phyloP scores from a whole-genome alignment of 1,140 invertebrate species.

The Drosophila mojavensis region DNA sequence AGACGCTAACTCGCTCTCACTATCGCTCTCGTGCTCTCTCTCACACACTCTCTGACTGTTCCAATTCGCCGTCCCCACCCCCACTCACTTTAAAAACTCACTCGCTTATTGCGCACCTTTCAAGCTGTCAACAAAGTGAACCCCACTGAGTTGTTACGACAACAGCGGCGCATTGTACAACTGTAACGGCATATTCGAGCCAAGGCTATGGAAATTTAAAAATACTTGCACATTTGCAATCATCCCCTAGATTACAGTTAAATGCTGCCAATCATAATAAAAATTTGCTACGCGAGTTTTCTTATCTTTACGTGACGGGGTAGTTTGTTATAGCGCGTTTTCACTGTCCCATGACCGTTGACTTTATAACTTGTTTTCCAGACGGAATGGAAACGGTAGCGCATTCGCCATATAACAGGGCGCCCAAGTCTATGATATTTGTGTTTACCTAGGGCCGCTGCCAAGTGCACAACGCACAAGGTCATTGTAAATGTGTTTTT shows the following conservation, averaged over 20 bases:
- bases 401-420: slow-evolving; percentile 39
- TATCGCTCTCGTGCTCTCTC: neutral
- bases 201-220: slow-evolving; percentile 41
- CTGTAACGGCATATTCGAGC: slow-evolving; percentile 11
- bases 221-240: slow-evolving; percentile 34
- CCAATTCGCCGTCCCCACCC: slow-evolving; percentile 20
- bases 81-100: slow-evolving; percentile 32
- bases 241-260: slow-evolving; percentile 31
- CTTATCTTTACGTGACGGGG: slow-evolving; percentile 1
- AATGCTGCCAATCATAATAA: slow-evolving; percentile 49
- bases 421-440: slow-evolving; percentile 40
- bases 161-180: slow-evolving; percentile 38
- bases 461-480: slow-evolving; percentile 67
- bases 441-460: slow-evolving; percentile 29
- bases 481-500: slow-evolving; percentile 68
- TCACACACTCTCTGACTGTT: slow-evolving; percentile 12
- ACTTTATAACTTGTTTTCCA: slow-evolving; percentile 78
- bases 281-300: neutral
- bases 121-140: slow-evolving; percentile 63
- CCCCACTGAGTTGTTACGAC: slow-evolving; percentile 62
- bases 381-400: slow-evolving; percentile 46
- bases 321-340: slow-evolving; percentile 49
- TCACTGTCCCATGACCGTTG: slow-evolving; percentile 75
- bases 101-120: slow-evolving; percentile 70
- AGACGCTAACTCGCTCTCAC: slow-evolving; percentile 1